These are phyloP conservation scores for Stramonita haemastoma DNA, from an alignment of 2,888 invertebrate genomes.

Conservation along the genomic window DNA sequence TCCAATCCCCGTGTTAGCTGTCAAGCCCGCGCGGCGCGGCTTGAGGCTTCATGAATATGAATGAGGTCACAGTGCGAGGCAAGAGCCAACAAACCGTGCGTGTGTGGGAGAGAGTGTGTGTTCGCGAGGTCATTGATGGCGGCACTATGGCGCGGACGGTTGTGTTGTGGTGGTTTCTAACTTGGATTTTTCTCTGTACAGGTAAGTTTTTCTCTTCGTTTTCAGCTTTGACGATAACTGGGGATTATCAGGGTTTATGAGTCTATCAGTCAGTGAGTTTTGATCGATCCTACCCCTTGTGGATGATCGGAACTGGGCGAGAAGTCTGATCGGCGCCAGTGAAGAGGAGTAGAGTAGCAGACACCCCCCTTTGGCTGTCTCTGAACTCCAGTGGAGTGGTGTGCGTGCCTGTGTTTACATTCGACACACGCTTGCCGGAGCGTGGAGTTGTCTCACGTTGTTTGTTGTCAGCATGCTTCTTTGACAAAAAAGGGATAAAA, in stretches of 20 bases:
- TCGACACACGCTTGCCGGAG: conserved; percentile 40
- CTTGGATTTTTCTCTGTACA: conserved; percentile 40
- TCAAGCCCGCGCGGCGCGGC: conserved; percentile 18
- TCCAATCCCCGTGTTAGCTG: neutral
- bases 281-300: neutral
- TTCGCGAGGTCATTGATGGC: conserved; percentile 42
- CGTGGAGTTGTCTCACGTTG: conserved; percentile 36
- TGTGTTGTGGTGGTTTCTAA: conserved; percentile 41
- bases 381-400: neutral
- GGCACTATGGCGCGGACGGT: conserved; percentile 41
- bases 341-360: neutral
- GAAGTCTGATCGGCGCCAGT: conserved; percentile 38
- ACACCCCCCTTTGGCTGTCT: conserved; percentile 15
- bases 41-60: conserved; percentile 41
- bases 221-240: neutral
- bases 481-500: too few species aligned
- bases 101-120: conserved; percentile 21
- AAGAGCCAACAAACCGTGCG: conserved; percentile 30
- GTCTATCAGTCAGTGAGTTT: conserved; percentile 5
- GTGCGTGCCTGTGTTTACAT: conserved; percentile 39
- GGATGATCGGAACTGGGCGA: neutral
- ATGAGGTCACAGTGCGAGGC: conserved; percentile 42
- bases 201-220: conserved; percentile 31
- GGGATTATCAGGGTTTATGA: neutral
- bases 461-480: conserved; percentile 30